Conservation (phyloP, 92 coral and sea anemone species). For the Zoanthus solanderi region DNA sequence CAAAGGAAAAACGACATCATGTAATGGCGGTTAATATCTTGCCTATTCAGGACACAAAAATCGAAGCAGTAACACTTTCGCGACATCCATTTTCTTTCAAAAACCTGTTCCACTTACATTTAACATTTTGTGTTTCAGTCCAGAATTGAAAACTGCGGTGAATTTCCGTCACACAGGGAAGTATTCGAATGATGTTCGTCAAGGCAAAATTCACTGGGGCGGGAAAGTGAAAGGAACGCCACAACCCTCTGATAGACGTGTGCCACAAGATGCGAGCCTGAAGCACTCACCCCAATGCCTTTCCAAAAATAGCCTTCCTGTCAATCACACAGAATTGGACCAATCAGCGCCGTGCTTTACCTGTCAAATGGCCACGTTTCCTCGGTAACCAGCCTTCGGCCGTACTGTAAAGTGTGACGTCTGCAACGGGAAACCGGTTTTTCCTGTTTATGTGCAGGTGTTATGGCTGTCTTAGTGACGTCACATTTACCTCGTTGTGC, state of each 20-base stretch:
- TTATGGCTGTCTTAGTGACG: slow-evolving; percentile 91
- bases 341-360: slow-evolving; percentile 72
- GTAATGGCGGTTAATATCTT: slow-evolving; percentile 92
- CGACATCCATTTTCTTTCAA: slow-evolving; percentile 33
- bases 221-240: slow-evolving; percentile 98
- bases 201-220: slow-evolving; percentile 94
- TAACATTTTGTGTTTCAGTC: slow-evolving; percentile 63
- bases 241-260: slow-evolving; percentile 98
- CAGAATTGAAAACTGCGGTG: slow-evolving; percentile 63
- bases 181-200: slow-evolving; percentile 80
- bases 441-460: slow-evolving; percentile 97
- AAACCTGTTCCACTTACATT: slow-evolving; percentile 38
- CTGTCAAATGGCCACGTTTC: slow-evolving; percentile 83
- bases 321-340: slow-evolving; percentile 81
- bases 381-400: slow-evolving; percentile 79
- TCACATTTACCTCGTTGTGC: slow-evolving; percentile 81
- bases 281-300: slow-evolving; percentile 81
- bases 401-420: slow-evolving; percentile 93
- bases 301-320: slow-evolving; percentile 89
- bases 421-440: slow-evolving; percentile 88
- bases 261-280: slow-evolving; percentile 84
- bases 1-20: slow-evolving; percentile 92
- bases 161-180: slow-evolving; percentile 85
- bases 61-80: slow-evolving; percentile 27
- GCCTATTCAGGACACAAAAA: slow-evolving; percentile 61